Conservation (phyloP, 2,113 vertebrate species). For the Poicephalus gulielmi region DNA sequence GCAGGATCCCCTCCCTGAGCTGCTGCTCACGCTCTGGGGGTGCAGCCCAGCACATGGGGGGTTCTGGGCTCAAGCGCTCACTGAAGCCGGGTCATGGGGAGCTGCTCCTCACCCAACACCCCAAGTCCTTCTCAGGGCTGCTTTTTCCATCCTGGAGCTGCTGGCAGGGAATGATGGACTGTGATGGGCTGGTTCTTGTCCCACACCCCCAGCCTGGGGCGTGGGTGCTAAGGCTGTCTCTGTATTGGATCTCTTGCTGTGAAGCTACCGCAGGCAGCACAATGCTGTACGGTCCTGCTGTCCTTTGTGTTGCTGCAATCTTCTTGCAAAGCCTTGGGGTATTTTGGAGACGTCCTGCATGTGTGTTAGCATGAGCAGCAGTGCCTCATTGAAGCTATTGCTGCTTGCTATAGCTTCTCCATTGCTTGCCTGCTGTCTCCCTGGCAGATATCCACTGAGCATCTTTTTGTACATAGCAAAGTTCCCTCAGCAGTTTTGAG, state of each 20-base stretch:
- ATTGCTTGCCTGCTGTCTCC: neutral
- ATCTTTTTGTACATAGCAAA: accelerated
- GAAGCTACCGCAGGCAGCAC: accelerated
- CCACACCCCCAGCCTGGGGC: neutral
- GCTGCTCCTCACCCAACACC: too few species aligned
- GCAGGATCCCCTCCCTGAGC: too few species aligned
- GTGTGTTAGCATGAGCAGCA: neutral
- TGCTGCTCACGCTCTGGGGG: too few species aligned
- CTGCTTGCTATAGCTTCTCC: neutral
- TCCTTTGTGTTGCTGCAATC: accelerated
- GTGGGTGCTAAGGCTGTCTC: accelerated
- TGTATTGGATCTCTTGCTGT: neutral
- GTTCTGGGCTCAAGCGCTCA: too few species aligned
- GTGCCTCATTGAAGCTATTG: accelerated
- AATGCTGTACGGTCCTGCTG: accelerated
- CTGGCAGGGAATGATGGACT: neutral
- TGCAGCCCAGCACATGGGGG: too few species aligned
- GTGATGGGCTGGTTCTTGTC: neutral
- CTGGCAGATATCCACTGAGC: neutral
- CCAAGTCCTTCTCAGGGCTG: too few species aligned
- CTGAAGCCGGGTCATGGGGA: too few species aligned
- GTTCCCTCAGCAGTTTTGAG: neutral
- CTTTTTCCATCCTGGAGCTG: neutral
- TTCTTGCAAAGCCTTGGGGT: neutral
- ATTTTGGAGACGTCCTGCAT: accelerated